Conservation (phyloP, 2,113 vertebrate species). For the Tympanuchus pallidicinctus region DNA sequence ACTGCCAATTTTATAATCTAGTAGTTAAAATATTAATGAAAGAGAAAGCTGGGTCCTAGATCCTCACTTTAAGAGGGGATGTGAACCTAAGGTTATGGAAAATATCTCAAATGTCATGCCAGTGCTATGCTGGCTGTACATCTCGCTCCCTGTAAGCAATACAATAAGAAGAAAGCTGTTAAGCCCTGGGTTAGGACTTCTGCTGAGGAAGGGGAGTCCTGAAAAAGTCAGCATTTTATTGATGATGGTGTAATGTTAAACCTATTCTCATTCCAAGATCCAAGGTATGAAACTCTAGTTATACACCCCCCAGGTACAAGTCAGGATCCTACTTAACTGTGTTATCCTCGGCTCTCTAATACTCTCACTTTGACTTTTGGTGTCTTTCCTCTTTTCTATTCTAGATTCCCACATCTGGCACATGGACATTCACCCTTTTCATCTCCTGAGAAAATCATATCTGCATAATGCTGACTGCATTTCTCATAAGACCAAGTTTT, state of each 20-base stretch:
- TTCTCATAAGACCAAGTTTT: neutral
- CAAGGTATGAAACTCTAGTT: neutral
- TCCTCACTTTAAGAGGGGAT: neutral
- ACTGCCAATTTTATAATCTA: neutral
- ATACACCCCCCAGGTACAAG: neutral
- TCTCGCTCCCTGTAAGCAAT: neutral
- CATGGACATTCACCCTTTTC: neutral
- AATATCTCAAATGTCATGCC: neutral
- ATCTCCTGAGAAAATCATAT: neutral
- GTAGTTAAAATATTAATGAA: neutral
- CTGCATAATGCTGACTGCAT: neutral
- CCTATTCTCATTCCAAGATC: neutral
- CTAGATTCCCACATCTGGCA: neutral
- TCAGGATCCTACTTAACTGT: neutral
- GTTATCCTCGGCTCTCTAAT: neutral
- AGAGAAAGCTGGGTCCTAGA: neutral
- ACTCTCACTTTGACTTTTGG: neutral
- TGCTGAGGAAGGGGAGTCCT: neutral
- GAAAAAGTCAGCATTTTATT: neutral
- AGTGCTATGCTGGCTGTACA: neutral
- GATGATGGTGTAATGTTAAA: neutral
- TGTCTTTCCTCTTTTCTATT: neutral
- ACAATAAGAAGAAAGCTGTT: neutral
- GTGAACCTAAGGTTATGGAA: neutral
- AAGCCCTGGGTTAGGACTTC: neutral